A percentile compares a stretch with the other conserved stretches of the same genome.
These are phyloP conservation scores for Pogonognathellus flavescens DNA, from an alignment of 1,140 invertebrate species.

Conservation along the genomic window DNA sequence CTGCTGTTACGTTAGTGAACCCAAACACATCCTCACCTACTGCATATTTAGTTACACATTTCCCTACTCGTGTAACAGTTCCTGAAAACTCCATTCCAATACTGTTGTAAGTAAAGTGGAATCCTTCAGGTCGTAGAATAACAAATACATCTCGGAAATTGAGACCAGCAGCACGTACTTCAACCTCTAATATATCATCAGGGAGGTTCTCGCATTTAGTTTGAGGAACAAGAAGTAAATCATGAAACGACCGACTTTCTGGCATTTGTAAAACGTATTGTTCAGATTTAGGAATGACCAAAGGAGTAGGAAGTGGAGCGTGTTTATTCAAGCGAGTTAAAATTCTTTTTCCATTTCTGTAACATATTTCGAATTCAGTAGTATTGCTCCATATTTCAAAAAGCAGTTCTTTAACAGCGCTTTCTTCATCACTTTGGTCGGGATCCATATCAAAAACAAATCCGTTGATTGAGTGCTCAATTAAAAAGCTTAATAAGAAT, in stretches of 20 bases:
- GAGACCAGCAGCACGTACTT: background rate
- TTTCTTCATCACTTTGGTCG: background rate
- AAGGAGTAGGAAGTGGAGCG: background rate
- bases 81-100: background rate
- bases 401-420: background rate
- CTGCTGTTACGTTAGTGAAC: background rate
- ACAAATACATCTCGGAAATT: background rate
- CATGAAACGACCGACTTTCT: background rate
- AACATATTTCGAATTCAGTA: background rate
- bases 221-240: background rate
- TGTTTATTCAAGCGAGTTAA: background rate
- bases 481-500: background rate
- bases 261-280: background rate
- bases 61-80: background rate
- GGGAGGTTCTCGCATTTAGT: background rate
- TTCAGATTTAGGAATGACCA: background rate
- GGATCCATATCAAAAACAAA: background rate
- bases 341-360: background rate
- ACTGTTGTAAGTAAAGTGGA: background rate
- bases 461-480: background rate
- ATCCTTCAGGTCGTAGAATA: background rate
- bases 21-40: background rate
- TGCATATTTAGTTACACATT: too few relatives aligned
- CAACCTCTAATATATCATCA: background rate
- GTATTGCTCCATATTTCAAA: slow-evolving; percentile 4